A percentile compares a stretch with the other conserved stretches of the same genome.
These are phyloP conservation scores for Stercorarius parasiticus DNA, from an alignment of 2,113 vertebrate genomes.

Conservation along the genomic window DNA sequence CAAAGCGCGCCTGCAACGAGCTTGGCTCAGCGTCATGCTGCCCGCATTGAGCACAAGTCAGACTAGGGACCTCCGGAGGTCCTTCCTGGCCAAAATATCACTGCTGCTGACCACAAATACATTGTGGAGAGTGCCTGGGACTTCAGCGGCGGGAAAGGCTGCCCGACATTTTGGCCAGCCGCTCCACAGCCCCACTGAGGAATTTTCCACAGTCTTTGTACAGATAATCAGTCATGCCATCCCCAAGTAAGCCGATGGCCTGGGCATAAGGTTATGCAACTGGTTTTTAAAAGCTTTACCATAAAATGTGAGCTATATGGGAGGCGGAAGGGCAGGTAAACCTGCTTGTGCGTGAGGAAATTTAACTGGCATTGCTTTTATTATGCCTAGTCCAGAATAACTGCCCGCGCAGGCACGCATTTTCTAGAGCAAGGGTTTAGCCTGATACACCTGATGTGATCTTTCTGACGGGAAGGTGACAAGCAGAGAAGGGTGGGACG, in stretches of 20 bases:
- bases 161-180: fast-evolving
- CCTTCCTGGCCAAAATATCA: not conserved
- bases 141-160: not conserved
- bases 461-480: not conserved
- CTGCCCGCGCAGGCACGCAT: fast-evolving
- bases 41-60: fast-evolving
- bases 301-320: not conserved
- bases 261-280: not conserved
- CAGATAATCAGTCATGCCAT: fast-evolving
- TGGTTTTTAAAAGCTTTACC: not conserved
- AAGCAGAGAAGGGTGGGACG: not conserved
- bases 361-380: not conserved
- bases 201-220: not conserved
- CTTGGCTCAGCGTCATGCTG: fast-evolving
- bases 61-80: not conserved
- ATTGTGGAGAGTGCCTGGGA: not conserved
- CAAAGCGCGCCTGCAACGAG: fast-evolving
- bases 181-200: not conserved
- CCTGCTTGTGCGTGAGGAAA: not conserved
- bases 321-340: not conserved
- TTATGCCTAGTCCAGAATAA: not conserved
- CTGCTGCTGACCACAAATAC: not conserved
- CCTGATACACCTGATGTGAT: not conserved
- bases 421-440: not conserved
- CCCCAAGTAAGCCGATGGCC: not conserved